Evolutionary conservation across 2,797 vertebrate species (phyloP), one percentile per base, ranked within the genome.

Genomic region (Dermochelys coriacea): DNA sequence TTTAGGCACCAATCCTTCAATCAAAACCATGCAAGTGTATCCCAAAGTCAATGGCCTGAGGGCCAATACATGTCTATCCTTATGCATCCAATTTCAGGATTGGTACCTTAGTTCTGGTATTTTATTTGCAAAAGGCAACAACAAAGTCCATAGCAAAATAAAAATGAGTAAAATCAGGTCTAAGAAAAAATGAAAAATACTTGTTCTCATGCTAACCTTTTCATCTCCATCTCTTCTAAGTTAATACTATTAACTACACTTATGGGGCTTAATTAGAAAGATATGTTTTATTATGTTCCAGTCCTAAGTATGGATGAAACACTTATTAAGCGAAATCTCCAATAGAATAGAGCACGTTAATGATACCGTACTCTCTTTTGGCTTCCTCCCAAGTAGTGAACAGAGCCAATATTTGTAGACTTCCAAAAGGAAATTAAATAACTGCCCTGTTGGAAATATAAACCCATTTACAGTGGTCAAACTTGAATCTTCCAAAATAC

Each of bases 341-440:
- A 94, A 92, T 21, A 92, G 92, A 91, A 92, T 97, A 96, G 2
- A 97, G 96, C 93, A 96, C 31, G 87, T 96, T 98, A 98, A 98
- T 97, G 98, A 98, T 96, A 98, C 96, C 95, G 87, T 98, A 98
- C 98, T 95, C 97, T 96, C 97, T 96, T 93, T 96, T 97, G 98
- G 98, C 97, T 68, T 55, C 87, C 88, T 78, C 98, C 98, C 98
- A 98, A 97, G 54, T 52, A 92, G 88, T 21, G 91, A 98, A 98
- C 97, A 93, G 97, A 97, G 98, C 98, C 98, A 98, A 98, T 98
- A 97, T 98, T 98, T 98, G 98, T 98, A 98, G 98, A 98, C 98
- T 98, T 99, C 98, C 98, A 98, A 98, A 97, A 98, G 98, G 98
- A 99, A 99, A 99, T 99, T 96, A 98, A 99, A 99, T 98, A 98